Evolutionary conservation across 2,888 invertebrate species (phyloP).

Genomic region (Leucophora obtusa): DNA sequence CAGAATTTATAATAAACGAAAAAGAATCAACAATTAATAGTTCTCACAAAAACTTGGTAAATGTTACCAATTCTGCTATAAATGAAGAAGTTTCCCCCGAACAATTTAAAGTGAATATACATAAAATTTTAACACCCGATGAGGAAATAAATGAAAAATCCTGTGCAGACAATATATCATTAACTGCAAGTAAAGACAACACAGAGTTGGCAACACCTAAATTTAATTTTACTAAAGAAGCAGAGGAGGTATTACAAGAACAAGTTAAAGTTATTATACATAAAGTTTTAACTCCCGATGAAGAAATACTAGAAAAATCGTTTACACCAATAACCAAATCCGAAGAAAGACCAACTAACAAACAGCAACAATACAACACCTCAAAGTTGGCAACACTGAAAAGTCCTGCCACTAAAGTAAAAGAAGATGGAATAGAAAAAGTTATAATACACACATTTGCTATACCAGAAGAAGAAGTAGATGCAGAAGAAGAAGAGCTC

Average conservation of each 20-base stretch:
- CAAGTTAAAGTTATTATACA: slow-evolving; percentile 14
- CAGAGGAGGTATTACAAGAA: not conserved
- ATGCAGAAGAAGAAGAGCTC: not conserved
- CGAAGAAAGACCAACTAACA: not conserved
- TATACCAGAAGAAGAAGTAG: slow-evolving; percentile 6
- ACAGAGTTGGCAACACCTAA: not conserved
- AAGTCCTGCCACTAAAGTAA: not conserved
- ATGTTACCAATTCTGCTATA: not conserved
- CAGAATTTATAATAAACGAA: not conserved
- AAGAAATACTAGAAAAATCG: not conserved
- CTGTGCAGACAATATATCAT: not conserved
- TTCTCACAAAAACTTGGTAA: not conserved
- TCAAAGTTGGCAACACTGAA: not conserved
- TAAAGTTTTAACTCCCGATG: not conserved
- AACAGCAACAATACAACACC: not conserved
- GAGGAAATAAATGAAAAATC: not conserved
- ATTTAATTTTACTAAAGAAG: not conserved
- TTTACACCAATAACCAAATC: not conserved
- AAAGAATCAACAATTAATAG: not conserved
- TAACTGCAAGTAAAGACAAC: not conserved
- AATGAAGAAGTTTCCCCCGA: not conserved
- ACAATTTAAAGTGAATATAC: not conserved
- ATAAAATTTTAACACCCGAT: not conserved
- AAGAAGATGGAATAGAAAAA: slow-evolving; percentile 2
- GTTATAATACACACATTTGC: slow-evolving; percentile 40